These are phyloP conservation scores for Poeciliopsis gracilis DNA, from an alignment of 2,797 vertebrate genomes.

Conservation along the genomic window DNA sequence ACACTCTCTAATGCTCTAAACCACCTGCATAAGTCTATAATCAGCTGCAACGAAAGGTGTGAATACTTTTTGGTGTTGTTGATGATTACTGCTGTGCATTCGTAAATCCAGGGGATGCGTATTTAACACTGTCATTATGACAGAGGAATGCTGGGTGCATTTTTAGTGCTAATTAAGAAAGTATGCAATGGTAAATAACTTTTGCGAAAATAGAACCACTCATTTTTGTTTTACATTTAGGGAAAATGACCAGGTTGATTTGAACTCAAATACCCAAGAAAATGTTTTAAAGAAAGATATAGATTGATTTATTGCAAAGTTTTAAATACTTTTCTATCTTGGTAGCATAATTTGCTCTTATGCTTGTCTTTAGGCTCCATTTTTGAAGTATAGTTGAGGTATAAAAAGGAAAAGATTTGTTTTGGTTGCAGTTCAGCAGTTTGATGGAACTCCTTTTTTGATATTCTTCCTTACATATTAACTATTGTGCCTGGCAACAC, in stretches of 20 bases:
- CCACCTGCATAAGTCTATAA: neutral
- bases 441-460: neutral
- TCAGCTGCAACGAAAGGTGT: neutral
- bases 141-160: neutral
- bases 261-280: neutral
- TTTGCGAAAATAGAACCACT: neutral
- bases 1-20: neutral
- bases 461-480: neutral
- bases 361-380: neutral
- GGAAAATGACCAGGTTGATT: neutral
- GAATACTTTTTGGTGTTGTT: neutral
- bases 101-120: neutral
- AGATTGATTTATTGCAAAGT: neutral
- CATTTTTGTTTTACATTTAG: neutral
- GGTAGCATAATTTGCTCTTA: neutral
- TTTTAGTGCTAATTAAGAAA: neutral
- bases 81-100: neutral
- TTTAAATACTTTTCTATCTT: neutral
- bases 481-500: neutral
- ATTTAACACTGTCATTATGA: neutral
- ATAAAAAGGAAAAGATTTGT: fast-evolving
- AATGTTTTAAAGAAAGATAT: neutral
- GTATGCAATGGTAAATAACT: neutral
- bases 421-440: neutral
- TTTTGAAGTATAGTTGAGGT: neutral